Evolutionary conservation across 2,113 vertebrate genomes (phyloP), one percentile per base, ranked within the genome.

Genomic region (Montifringilla adamsi): DNA sequence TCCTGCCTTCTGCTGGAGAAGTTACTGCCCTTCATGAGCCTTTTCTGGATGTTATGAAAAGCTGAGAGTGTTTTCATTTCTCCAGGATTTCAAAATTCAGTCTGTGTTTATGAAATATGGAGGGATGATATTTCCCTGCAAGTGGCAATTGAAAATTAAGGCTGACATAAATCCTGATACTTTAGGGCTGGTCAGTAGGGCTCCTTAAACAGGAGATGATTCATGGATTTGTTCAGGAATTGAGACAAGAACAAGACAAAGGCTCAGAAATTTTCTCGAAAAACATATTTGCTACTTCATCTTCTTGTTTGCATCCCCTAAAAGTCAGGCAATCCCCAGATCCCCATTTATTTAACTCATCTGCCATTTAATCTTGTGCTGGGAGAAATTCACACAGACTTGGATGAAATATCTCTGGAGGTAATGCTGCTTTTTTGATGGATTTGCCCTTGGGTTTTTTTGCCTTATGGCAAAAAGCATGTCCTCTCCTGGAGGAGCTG

Each of bases 71-170:
- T 75, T 93, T 82, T 95, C 31, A 62, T 87, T 87, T 60, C 81
- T 91, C 70, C 31, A 58, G 16, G 50, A 56, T 95, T 96, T 89
- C 78, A 87, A 84, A 91, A 74, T 49, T 41, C n/a, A 60, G 58
- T 31, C 81, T 68, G 46, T n/a, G 35, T 50, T 75, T 68, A 72
- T 94, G 78, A 93, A 92, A 92, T 93, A 94, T n/a, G 41, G 67
- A 90, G 37, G 60, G 37, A 72, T 49, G 31, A 81, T 35, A 37
- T 47, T 86, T 70, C 52, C 64, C 60, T 68, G 43, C 74, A 75
- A 89, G 84, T 82, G 84, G 56, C 46, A 95, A 76, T 73, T 27
- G 69, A 79, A 92, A 91, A 89, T 94, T 91, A 84, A 78, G 69
- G 69, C 58, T 94, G 78, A 81, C n/a, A 33, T 92, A 93, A 95